Evolutionary conservation across 2,113 vertebrate species (phyloP).

Genomic region (Xiphias gladius): DNA sequence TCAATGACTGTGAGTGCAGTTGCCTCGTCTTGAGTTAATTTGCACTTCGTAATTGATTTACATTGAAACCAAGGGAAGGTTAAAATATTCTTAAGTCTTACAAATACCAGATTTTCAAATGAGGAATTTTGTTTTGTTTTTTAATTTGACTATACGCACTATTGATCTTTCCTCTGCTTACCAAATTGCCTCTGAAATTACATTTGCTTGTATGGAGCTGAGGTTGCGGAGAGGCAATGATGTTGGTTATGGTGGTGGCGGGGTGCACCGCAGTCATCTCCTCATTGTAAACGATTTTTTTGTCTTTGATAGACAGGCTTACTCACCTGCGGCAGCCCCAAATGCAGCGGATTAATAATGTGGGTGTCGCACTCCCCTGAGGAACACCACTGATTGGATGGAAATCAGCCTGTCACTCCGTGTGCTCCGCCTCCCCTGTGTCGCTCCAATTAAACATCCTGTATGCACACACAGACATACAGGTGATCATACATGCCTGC

Average conservation of each 20-base stretch:
- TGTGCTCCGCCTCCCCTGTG: slow-evolving; percentile 4
- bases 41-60: slow-evolving; percentile 27
- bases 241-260: neutral
- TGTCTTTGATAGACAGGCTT: slow-evolving; percentile 35
- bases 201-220: slow-evolving; percentile 21
- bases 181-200: slow-evolving; percentile 51
- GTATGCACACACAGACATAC: slow-evolving; percentile 1
- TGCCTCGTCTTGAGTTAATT: slow-evolving; percentile 10
- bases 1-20: neutral
- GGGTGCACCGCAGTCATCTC: slow-evolving; percentile 1
- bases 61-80: neutral
- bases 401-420: slow-evolving; percentile 27
- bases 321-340: slow-evolving; percentile 45
- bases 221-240: neutral
- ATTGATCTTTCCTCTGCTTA: slow-evolving; percentile 11
- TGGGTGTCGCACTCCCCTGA: slow-evolving; percentile 8
- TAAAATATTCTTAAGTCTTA: neutral
- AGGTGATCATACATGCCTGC: neutral
- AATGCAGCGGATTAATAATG: slow-evolving; percentile 60
- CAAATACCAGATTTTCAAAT: slow-evolving; percentile 30
- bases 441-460: slow-evolving; percentile 1
- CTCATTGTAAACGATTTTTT: slow-evolving; percentile 19
- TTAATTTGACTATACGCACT: neutral
- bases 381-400: slow-evolving; percentile 41
- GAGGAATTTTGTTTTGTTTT: slow-evolving; percentile 1